Conservation (phyloP, 2,113 vertebrate species). For the Danionella cerebrum region DNA sequence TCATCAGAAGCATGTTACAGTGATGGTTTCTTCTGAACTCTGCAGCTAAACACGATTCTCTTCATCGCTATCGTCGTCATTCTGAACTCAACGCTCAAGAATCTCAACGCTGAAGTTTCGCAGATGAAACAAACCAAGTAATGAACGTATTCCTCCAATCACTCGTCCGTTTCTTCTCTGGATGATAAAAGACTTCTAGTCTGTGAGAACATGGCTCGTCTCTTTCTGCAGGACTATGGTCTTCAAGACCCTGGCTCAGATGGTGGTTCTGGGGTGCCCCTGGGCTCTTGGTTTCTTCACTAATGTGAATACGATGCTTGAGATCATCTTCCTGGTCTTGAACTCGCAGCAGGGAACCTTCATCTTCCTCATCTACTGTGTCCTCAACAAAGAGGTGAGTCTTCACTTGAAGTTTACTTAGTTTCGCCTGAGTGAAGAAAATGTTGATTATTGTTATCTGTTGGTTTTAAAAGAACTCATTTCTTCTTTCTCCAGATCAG, state of each 20-base stretch:
- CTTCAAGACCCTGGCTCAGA: conserved; percentile 53
- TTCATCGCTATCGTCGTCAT: conserved; percentile 51
- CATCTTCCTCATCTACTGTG: conserved; percentile 29
- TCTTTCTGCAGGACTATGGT: conserved; percentile 44
- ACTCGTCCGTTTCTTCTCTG: background rate
- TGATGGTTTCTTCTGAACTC: background rate
- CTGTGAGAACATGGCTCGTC: background rate
- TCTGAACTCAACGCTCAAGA: conserved; percentile 49
- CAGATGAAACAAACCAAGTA: conserved; percentile 50
- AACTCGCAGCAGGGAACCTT: conserved; percentile 38
- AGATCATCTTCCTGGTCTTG: conserved; percentile 15
- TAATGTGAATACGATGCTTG: background rate
- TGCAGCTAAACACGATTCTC: conserved; percentile 50
- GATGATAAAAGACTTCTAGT: background rate
- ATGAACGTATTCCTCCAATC: too few species aligned
- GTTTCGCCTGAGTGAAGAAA: too few species aligned
- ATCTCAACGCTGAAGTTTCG: conserved; percentile 50
- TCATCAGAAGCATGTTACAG: too few species aligned
- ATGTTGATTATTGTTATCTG: too few species aligned
- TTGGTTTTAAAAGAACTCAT: too few species aligned
- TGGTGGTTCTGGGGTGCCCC: conserved; percentile 54
- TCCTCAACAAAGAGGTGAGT: conserved; percentile 23
- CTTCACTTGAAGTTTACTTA: background rate
- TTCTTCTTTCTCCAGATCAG: conserved; percentile 5
- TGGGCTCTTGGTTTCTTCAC: conserved; percentile 39